Conservation (phyloP, 2,797 vertebrate species). For the Novumbra hubbsi region DNA sequence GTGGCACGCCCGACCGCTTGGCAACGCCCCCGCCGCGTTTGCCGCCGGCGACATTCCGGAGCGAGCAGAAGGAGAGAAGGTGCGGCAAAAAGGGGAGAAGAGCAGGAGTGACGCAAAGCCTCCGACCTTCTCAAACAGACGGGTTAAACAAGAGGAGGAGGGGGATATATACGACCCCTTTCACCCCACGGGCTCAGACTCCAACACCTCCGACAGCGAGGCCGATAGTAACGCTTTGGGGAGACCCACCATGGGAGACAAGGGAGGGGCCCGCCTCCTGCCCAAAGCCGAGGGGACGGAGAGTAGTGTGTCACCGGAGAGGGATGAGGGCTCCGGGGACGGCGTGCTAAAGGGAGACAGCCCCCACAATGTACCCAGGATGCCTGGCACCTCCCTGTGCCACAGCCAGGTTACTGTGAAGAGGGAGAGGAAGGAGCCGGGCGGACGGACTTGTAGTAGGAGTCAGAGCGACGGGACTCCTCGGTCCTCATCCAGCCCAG, state of each 20-base stretch:
- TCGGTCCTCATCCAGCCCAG: conserved; percentile 66
- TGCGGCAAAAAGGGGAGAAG: conserved; percentile 61
- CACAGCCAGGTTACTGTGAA: conserved; percentile 29
- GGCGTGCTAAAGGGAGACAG: conserved; percentile 51
- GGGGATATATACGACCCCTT: conserved; percentile 93
- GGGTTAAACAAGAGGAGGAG: conserved; percentile 70
- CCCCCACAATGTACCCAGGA: conserved; percentile 19
- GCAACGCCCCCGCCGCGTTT: conserved; percentile 47
- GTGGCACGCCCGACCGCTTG: conserved; percentile 74
- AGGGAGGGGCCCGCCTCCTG: conserved; percentile 25
- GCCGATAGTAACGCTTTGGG: conserved; percentile 34
- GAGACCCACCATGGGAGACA: conserved; percentile 18
- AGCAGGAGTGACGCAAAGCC: conserved; percentile 65
- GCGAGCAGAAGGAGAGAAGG: conserved; percentile 71
- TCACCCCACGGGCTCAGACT: conserved; percentile 91
- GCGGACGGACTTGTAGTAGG: neutral
- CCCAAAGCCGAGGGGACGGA: conserved; percentile 24
- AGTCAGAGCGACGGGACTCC: conserved; percentile 16
- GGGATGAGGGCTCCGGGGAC: conserved; percentile 11
- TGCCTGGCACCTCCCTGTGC: conserved; percentile 13
- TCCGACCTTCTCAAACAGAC: conserved; percentile 50
- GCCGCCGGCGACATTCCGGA: conserved; percentile 61
- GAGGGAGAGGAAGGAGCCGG: conserved; percentile 21
- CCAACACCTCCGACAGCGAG: conserved; percentile 74
- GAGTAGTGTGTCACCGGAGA: conserved; percentile 11